A percentile compares a stretch with the other conserved stretches of the same genome.
Conservation (phyloP, 1,140 invertebrate genomes). For the Eulimnadia texana region DNA sequence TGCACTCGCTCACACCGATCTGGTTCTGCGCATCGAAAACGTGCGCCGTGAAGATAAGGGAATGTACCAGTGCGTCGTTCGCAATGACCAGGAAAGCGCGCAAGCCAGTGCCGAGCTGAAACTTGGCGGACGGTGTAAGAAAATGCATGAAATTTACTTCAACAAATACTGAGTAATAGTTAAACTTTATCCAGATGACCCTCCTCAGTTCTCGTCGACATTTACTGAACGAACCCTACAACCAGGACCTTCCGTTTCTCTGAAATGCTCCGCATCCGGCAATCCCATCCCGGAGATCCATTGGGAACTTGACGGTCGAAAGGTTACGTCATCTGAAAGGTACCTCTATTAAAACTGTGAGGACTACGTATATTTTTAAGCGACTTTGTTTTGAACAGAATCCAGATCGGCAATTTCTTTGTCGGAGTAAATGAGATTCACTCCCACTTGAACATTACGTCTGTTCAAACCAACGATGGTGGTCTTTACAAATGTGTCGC, state of each 20-base stretch:
- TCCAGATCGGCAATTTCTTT: constrained; percentile 73
- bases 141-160: neutral
- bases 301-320: constrained; percentile 82
- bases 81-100: constrained; percentile 84
- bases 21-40: constrained; percentile 64
- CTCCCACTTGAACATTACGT: constrained; percentile 83
- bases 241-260: constrained; percentile 64
- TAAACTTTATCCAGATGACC: constrained; percentile 47
- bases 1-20: constrained; percentile 57
- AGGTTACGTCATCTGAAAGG: constrained; percentile 61
- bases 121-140: constrained; percentile 74
- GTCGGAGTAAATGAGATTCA: constrained; percentile 73
- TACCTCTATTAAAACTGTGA: constrained; percentile 22
- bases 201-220: constrained; percentile 68
- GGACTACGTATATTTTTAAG: neutral
- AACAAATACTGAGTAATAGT: neutral
- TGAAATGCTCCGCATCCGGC: constrained; percentile 67
- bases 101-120: constrained; percentile 83
- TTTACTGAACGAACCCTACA: constrained; percentile 75
- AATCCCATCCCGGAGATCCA: constrained; percentile 88
- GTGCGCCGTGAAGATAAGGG: constrained; percentile 90
- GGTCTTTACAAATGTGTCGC: constrained; percentile 85
- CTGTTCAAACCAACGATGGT: constrained; percentile 80
- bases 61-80: constrained; percentile 93
- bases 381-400: constrained; percentile 26